Percentiles rank a stretch among this genome's conserved stretches.
Evolutionary conservation across 1,140 invertebrate genomes (phyloP).

Genomic region (Chlorops oryzae): DNA sequence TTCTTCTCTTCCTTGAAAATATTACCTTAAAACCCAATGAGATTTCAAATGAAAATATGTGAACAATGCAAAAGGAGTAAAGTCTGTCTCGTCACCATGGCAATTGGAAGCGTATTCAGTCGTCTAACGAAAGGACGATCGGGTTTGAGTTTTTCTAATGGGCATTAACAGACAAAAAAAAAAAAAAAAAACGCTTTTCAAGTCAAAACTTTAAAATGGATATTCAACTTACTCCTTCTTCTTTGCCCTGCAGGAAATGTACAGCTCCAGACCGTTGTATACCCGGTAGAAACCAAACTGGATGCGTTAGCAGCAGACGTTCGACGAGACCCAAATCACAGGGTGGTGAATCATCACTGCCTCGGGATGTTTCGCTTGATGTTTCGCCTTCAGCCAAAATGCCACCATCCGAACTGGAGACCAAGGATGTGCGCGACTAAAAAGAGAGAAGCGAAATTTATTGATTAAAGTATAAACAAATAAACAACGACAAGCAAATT

Average conservation of each 20-base stretch:
- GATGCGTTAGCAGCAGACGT: conserved; percentile 81
- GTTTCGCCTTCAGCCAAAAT: conserved; percentile 47
- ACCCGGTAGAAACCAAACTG: conserved; percentile 93
- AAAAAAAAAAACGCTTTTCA: no score
- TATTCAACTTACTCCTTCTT: conserved; percentile 71
- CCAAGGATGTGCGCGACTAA: conserved; percentile 45
- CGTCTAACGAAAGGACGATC: no score
- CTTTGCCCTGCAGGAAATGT: conserved; percentile 86
- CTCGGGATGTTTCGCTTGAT: conserved; percentile 44
- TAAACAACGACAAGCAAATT: not conserved
- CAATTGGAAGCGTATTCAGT: no score
- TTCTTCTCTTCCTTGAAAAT: no score
- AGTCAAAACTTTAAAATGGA: no score
- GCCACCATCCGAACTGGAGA: conserved; percentile 47
- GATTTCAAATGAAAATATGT: no score
- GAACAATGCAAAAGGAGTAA: no score
- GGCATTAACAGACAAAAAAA: no score
- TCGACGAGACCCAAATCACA: conserved; percentile 81
- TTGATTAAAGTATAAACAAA: not conserved
- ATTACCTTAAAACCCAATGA: no score
- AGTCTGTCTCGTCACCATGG: no score
- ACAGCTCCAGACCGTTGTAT: conserved; percentile 87
- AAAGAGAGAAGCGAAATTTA: conserved; percentile 22
- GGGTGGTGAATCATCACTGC: conserved; percentile 49
- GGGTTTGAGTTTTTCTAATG: no score